Percentiles rank a stretch among this genome's conserved stretches.
Conservation (phyloP, 2,113 vertebrate genomes). For the Pachyramphus minor region DNA sequence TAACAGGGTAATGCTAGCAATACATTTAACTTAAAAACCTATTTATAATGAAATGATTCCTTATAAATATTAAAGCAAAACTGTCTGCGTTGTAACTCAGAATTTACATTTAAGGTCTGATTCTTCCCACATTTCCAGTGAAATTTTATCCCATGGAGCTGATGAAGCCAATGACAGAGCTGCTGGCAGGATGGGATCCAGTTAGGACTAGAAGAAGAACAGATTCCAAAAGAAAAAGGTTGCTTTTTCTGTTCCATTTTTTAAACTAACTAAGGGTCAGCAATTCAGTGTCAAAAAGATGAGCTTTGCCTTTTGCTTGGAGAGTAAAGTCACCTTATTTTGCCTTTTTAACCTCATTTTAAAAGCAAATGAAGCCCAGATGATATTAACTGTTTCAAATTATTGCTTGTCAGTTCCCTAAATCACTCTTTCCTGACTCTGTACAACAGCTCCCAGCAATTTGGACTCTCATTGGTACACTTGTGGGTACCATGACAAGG, state of each 20-base stretch:
- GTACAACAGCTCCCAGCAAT: too few relatives aligned
- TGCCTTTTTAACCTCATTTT: background rate
- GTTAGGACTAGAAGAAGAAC: background rate
- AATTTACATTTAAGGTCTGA: background rate
- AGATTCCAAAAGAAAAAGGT: background rate
- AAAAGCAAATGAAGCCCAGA: background rate
- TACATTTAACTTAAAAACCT: constrained; percentile 33
- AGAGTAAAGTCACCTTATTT: background rate
- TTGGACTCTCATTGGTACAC: too few relatives aligned
- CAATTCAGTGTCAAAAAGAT: background rate
- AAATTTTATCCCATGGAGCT: background rate
- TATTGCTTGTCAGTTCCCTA: background rate
- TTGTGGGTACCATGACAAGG: background rate
- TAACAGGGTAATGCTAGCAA: constrained; percentile 28
- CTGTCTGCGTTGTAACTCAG: background rate
- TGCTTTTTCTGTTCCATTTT: background rate
- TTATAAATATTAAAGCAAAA: constrained; percentile 48
- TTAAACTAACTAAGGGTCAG: background rate
- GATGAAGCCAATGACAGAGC: background rate
- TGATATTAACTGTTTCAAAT: background rate
- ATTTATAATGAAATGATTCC: constrained; percentile 35
- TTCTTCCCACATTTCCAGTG: background rate
- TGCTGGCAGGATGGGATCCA: background rate
- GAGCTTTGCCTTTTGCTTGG: background rate
- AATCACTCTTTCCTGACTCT: background rate